Percentiles rank a stretch among this genome's conserved stretches.
Conservation (phyloP, 2,113 vertebrate genomes). For the Formicarius rufipectus region DNA sequence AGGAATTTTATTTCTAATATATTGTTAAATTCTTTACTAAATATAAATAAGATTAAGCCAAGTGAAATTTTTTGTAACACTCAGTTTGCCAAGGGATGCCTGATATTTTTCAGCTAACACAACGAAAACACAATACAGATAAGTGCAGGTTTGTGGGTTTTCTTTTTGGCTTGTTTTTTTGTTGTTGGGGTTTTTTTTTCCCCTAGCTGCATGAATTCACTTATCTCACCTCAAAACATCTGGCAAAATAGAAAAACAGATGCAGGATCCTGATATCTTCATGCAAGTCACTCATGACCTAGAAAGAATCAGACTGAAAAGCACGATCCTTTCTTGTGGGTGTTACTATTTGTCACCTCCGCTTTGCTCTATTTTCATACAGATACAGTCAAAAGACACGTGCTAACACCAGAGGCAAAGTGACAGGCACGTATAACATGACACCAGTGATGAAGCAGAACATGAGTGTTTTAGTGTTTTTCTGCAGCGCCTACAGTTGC, state of each 20-base stretch:
- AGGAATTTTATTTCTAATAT: neutral
- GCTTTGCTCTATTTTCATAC: neutral
- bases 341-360: neutral
- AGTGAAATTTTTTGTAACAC: neutral
- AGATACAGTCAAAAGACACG: neutral
- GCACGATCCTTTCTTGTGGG: neutral
- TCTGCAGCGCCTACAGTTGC: neutral
- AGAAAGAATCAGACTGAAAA: neutral
- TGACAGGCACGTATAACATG: neutral
- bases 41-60: neutral
- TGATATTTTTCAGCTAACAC: neutral
- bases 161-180: neutral
- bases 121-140: neutral
- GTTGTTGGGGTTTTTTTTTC: accelerated
- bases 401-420: neutral
- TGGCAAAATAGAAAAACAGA: conserved; percentile 12
- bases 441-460: neutral
- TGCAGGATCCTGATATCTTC: conserved; percentile 10
- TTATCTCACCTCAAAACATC: conserved; percentile 20
- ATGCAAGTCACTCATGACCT: conserved; percentile 30
- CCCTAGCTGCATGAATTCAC: neutral
- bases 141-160: neutral
- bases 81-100: neutral
- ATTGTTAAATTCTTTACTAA: neutral
- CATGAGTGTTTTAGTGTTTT: neutral